Evolutionary conservation across 2,113 vertebrate species (phyloP), one percentile per base, ranked within the genome.

Genomic region (Paedocypris sp.): DNA sequence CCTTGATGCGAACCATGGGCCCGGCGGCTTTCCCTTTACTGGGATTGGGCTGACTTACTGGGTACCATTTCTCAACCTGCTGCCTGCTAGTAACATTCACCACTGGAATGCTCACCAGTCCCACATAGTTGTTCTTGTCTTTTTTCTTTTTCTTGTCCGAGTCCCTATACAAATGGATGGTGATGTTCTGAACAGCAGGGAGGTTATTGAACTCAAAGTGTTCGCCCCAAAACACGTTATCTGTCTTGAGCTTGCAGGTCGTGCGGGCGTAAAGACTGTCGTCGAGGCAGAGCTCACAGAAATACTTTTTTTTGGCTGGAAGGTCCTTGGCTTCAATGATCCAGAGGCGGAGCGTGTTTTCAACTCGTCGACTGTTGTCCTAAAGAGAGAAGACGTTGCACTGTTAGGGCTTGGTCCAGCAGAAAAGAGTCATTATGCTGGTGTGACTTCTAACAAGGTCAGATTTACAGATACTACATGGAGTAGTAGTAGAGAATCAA

Each of bases 61-160:
- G 90, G 76, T 97, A 95, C 95, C 95, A 99, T 16, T 97, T 98
- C 81, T 99, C 95, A 31, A 98, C 79, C 0, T 97, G 96, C 83
- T 97, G 95, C 54, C 95, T 81, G 2, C 95, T 91, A 0, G 88
- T 91, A 38, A 98, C 91, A 0, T 89, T 85, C 19, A 75, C 82
- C 0, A 89, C 83, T 0, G 93, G 86, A 81, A 99, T 94, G 75
- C 75, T 94, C 69, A 99, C 91, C 43, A 94, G 80, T 5, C 95
- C 95, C 0, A 98, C 80, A 74, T 96, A 97, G 60, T 93, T 98
- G 83, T 92, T 97, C 80, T 97, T 96, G 69, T 99, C 94, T 72
- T 99, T 98, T 83, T 97, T 98, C 38, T 99, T 97, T 86, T 98
- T 99, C 84, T 98, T 99, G 82, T 97, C 93, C 0, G 92, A 91